These are phyloP conservation scores for Cydia amplana DNA, from an alignment of 1,140 invertebrate species.

Conservation along the genomic window DNA sequence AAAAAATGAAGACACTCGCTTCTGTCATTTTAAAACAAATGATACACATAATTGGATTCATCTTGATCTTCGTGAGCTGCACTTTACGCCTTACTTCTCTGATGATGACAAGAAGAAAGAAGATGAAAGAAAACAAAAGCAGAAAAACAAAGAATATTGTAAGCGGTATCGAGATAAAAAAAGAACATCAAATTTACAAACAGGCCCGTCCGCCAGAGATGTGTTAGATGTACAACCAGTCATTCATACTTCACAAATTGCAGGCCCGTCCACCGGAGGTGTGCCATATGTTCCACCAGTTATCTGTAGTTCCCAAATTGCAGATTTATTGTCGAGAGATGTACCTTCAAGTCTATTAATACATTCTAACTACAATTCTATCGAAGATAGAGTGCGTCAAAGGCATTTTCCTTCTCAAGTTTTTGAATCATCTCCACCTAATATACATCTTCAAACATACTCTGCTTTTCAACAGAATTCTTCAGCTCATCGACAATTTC, in stretches of 20 bases:
- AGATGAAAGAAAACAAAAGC: too few relatives aligned
- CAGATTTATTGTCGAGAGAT: not conserved
- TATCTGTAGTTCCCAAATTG: constrained; percentile 21
- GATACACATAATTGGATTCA: constrained; percentile 45
- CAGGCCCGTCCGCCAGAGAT: constrained; percentile 3
- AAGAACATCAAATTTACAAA: constrained; percentile 29
- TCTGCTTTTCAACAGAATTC: not conserved
- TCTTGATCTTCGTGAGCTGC: constrained; percentile 43
- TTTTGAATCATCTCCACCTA: constrained; percentile 25
- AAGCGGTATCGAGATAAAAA: constrained; percentile 21
- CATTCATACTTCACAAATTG: constrained; percentile 32
- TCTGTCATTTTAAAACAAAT: constrained; percentile 46
- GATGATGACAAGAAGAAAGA: too few relatives aligned
- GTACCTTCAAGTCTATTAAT: constrained; percentile 17
- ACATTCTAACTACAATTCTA: constrained; percentile 25
- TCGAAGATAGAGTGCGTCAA: constrained; percentile 18
- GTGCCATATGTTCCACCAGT: constrained; percentile 29
- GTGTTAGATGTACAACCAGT: constrained; percentile 23
- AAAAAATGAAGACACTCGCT: constrained; percentile 43
- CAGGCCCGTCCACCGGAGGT: constrained; percentile 14
- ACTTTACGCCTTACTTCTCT: constrained; percentile 39
- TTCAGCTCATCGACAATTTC: too few relatives aligned
- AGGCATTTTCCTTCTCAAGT: constrained; percentile 6
- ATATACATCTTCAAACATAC: constrained; percentile 21
- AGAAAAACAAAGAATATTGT: not conserved